phyloP scores from a whole-genome alignment of 1,140 invertebrate genomes.

The Drosophila sechellia region DNA sequence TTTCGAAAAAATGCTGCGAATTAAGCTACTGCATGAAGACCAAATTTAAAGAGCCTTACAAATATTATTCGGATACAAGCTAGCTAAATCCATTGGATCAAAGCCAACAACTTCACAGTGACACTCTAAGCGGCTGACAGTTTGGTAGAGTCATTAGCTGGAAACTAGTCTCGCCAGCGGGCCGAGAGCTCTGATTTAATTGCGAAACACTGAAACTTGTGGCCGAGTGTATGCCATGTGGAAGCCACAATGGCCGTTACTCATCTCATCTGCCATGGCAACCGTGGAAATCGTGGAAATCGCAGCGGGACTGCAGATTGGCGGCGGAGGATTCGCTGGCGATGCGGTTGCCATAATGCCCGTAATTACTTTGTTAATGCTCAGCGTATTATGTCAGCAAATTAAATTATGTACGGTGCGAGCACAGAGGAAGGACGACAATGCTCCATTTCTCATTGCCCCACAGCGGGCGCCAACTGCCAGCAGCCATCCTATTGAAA shows the following conservation, averaged over 20 bases:
- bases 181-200: constrained; percentile 32
- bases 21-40: too few species aligned
- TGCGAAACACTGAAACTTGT: constrained; percentile 14
- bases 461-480: constrained; percentile 9
- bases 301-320: constrained; percentile 47
- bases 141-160: constrained; percentile 15
- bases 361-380: constrained; percentile 80
- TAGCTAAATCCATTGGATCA: too few species aligned
- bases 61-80: too few species aligned
- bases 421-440: constrained; percentile 30
- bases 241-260: constrained; percentile 29
- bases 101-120: too few species aligned
- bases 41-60: too few species aligned
- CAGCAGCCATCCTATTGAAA: constrained; percentile 27
- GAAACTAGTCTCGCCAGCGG: neutral
- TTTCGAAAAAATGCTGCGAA: too few species aligned
- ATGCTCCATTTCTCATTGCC: constrained; percentile 17
- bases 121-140: neutral
- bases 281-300: constrained; percentile 34
- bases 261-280: constrained; percentile 32
- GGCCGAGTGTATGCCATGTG: constrained; percentile 12
- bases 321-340: constrained; percentile 11
- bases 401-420: constrained; percentile 64
- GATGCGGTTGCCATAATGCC: constrained; percentile 72
- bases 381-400: constrained; percentile 67